Evolutionary conservation across 2,113 vertebrate genomes (phyloP), one percentile per base, ranked within the genome.

Genomic region (Melozone crissalis): DNA sequence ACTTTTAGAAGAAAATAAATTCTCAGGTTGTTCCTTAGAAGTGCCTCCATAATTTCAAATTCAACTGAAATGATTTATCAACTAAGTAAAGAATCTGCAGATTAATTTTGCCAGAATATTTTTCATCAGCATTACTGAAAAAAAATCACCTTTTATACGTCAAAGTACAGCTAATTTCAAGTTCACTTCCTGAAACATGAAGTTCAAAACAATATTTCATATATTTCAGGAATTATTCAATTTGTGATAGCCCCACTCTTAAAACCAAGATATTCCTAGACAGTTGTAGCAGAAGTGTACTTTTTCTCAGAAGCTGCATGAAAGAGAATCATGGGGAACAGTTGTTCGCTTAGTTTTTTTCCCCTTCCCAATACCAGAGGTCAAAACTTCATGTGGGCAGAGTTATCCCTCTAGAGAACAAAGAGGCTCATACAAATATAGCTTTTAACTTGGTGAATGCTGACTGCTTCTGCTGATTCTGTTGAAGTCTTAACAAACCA

Each of bases 281-380:
- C 3, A 35, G 13, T 5, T 52, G 27, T 26, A 43, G 11, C 18
- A 66, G 47, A 78, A 11, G 5, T 46, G 3, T 11, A 4, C 19
- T 5, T 28, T 54, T 71, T 79, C 17, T 55, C 12, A 41, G 33
- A 47, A n/a, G 2, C 2, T 79, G 4, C 2, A 15, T 74, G 18
- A 24, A 73, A 78, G 3, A 57, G 5, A 28, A 44, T 8, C 18
- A n/a, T 6, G 27, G 3, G 2, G 13, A 91, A 46, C 2, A 67
- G 14, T 16, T 41, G 0, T 30, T 59, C 7, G 2, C 21, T 74
- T 21, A 2, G 0, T 0, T 24, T 73, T 55, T 33, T 57, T 16
- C 4, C 4, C 5, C 5, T 17, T 89, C 2, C 20, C 10, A 21
- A 9, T 26, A 59, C 39, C 12, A 72, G 10, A 84, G 1, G 13